Evolutionary conservation across 2,888 invertebrate species (phyloP).

Genomic region (Nudaria mundana): DNA sequence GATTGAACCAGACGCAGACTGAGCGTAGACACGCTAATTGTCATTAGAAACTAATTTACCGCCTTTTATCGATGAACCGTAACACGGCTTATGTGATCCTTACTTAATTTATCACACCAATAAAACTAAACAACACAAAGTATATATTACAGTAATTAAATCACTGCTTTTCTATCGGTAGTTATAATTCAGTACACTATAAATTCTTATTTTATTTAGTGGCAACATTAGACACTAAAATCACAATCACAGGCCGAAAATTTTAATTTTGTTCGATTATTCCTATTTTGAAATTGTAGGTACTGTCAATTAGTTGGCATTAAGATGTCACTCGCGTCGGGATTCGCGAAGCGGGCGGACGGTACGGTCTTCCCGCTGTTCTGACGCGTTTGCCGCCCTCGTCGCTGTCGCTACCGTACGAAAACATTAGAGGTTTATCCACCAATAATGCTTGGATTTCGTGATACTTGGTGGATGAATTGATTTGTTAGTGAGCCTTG

Average conservation of each 20-base stretch:
- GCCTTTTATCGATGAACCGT: conserved; percentile 12
- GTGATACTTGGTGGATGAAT: conserved; percentile 14
- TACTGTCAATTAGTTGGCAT: conserved; percentile 17
- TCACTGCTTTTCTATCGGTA: too few relatives aligned
- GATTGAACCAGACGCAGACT: conserved; percentile 1
- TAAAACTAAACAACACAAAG: conserved; percentile 11
- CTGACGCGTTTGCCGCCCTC: conserved; percentile 56
- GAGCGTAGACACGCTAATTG: conserved; percentile 10
- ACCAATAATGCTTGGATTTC: conserved; percentile 20
- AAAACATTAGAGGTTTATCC: conserved; percentile 28
- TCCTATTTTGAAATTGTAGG: conserved; percentile 27
- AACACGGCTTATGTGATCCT: conserved; percentile 7
- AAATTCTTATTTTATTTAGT: conserved; percentile 11
- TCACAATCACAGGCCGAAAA: conserved; percentile 14
- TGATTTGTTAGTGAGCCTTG: conserved; percentile 13
- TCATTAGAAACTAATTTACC: conserved; percentile 20
- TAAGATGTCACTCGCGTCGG: conserved; percentile 20
- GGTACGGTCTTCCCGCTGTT: conserved; percentile 54
- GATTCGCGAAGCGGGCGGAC: conserved; percentile 51
- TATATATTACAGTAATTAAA: too few relatives aligned
- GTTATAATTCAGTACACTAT: too few relatives aligned
- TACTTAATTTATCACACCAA: conserved; percentile 4
- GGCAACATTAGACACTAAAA: conserved; percentile 14
- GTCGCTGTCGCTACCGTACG: conserved; percentile 18
- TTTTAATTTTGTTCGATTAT: conserved; percentile 8